Conservation (phyloP, 1,140 invertebrate species). For the Nilaparvata lugens region DNA sequence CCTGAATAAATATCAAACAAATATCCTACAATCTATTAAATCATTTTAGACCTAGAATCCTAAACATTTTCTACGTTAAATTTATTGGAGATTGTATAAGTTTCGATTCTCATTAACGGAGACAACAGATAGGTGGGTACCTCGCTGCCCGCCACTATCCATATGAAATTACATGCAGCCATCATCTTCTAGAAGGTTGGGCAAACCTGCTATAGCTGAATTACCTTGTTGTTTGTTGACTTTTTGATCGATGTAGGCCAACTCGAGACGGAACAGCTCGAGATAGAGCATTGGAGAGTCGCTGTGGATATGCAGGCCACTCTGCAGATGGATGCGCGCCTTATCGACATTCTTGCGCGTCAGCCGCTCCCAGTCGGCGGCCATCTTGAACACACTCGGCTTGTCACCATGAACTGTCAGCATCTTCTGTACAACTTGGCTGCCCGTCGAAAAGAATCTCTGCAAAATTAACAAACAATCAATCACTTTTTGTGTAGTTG, state of each 20-base stretch:
- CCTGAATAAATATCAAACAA: no score
- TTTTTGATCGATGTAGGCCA: conserved; percentile 19
- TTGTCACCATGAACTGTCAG: conserved; percentile 59
- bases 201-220: no score
- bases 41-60: no score
- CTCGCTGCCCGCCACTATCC: no score
- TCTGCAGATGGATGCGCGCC: conserved; percentile 52
- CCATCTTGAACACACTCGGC: conserved; percentile 60
- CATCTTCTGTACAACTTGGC: conserved; percentile 43
- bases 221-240: conserved; percentile 20
- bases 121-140: no score
- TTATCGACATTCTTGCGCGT: conserved; percentile 53
- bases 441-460: conserved; percentile 37
- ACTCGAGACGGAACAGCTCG: conserved; percentile 39
- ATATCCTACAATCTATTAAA: no score
- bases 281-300: conserved; percentile 49
- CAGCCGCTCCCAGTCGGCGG: conserved; percentile 63
- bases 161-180: no score
- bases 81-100: no score
- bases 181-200: no score
- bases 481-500: no score
- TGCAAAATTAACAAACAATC: conserved; percentile 17
- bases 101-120: no score
- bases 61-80: no score
- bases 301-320: conserved; percentile 56